These are phyloP conservation scores for Equus przewalskii DNA, from an alignment of 2,113 vertebrate genomes.

Conservation along the genomic window DNA sequence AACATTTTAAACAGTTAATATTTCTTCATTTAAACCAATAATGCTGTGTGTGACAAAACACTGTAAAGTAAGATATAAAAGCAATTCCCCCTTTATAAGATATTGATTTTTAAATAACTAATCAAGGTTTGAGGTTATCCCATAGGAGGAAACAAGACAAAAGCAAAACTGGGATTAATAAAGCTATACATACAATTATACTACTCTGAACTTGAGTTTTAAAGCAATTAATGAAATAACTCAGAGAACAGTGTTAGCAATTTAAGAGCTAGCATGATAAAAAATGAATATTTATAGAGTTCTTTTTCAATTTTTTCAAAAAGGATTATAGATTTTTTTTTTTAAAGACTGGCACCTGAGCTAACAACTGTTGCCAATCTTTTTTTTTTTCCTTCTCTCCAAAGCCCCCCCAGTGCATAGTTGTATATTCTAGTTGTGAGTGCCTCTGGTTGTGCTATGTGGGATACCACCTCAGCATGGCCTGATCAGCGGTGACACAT, in stretches of 20 bases:
- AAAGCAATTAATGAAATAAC: conserved; percentile 55
- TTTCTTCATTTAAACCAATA: conserved; percentile 83
- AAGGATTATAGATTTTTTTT: background rate
- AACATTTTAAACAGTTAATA: conserved; percentile 78
- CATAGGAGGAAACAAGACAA: conserved; percentile 52
- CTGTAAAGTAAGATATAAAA: conserved; percentile 75
- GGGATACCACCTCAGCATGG: no score
- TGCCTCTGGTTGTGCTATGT: no score
- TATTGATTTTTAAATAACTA: conserved; percentile 86
- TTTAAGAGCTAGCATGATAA: background rate
- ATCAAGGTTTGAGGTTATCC: conserved; percentile 73
- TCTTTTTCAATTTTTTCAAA: background rate
- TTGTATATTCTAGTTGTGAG: no score
- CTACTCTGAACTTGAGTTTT: conserved; percentile 40
- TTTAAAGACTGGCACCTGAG: no score
- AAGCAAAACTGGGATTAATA: conserved; percentile 73
- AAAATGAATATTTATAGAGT: background rate
- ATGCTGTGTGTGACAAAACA: conserved; percentile 64
- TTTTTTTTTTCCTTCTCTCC: no score
- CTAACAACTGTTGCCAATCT: no score
- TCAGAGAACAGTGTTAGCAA: background rate
- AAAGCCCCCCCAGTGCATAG: no score
- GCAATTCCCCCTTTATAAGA: conserved; percentile 81
- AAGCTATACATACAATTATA: conserved; percentile 55
- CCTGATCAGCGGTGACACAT: no score